These are phyloP conservation scores for Acanthurus tractus DNA, from an alignment of 2,797 vertebrate genomes.

Conservation along the genomic window DNA sequence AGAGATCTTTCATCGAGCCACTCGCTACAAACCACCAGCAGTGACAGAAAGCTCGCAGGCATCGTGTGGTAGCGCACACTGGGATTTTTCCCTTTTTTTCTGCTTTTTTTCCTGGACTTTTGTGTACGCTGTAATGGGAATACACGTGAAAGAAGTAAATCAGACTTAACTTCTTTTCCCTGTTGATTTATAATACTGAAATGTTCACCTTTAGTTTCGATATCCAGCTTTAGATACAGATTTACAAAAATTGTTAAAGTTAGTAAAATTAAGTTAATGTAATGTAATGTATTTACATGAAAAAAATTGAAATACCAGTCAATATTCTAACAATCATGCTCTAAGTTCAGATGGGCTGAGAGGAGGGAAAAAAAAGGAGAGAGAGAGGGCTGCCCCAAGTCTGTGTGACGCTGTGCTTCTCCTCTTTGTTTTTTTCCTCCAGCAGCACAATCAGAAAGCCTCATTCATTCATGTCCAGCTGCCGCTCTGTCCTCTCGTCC, in stretches of 20 bases:
- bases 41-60: constrained; percentile 54
- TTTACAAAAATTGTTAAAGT: neutral
- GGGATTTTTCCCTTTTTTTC: constrained; percentile 5
- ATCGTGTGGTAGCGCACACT: constrained; percentile 21
- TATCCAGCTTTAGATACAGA: neutral
- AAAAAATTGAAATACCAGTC: too few relatives aligned
- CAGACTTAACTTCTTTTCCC: neutral
- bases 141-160: neutral
- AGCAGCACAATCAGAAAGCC: constrained; percentile 59
- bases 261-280: neutral
- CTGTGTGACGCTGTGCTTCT: constrained; percentile 32
- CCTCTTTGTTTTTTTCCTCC: constrained; percentile 14
- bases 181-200: neutral
- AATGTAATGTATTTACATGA: neutral
- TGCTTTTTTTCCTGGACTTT: neutral
- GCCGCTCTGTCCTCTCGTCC: constrained; percentile 25
- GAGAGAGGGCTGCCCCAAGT: constrained; percentile 23
- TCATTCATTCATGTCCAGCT: constrained; percentile 69
- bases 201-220: neutral
- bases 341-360: neutral
- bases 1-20: constrained; percentile 62
- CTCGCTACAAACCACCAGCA: constrained; percentile 47
- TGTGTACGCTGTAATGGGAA: constrained; percentile 1
- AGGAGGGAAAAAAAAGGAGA: neutral
- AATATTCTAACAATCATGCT: neutral